phyloP scores from a whole-genome alignment of 2,797 vertebrate species.

The Gastrophryne carolinensis region DNA sequence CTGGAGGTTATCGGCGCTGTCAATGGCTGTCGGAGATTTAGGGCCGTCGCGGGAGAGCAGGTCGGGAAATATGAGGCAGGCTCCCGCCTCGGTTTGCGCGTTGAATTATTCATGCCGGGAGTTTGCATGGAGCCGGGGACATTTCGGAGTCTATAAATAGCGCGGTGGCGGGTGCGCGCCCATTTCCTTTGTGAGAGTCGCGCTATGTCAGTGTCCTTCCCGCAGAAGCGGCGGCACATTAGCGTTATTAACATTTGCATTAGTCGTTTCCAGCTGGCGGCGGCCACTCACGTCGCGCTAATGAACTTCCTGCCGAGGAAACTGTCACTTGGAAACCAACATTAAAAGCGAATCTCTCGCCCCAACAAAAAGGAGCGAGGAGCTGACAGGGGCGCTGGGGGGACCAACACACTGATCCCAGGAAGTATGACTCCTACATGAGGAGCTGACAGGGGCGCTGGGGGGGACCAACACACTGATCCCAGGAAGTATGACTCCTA shows the following conservation, averaged over 20 bases:
- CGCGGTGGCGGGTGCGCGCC: neutral
- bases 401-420: no score
- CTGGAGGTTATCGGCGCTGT: neutral
- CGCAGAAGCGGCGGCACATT: slow-evolving; percentile 56
- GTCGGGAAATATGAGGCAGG: neutral
- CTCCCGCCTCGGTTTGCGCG: neutral
- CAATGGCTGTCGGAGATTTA: neutral
- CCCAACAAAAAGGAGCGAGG: slow-evolving; percentile 23
- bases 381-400: no score
- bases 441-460: neutral
- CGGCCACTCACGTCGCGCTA: slow-evolving; percentile 56
- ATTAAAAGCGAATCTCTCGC: slow-evolving; percentile 54
- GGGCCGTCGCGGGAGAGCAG: neutral
- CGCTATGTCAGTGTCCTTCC: slow-evolving; percentile 59
- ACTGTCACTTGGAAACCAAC: slow-evolving; percentile 44
- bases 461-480: no score
- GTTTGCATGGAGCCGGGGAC: slow-evolving; percentile 26
- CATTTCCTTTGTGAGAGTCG: slow-evolving; percentile 39
- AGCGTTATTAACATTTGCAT: slow-evolving; percentile 63
- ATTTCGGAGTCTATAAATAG: slow-evolving; percentile 59
- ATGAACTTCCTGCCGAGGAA: slow-evolving; percentile 65
- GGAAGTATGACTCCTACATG: slow-evolving; percentile 12
- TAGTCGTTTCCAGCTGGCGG: slow-evolving; percentile 57
- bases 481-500: no score
- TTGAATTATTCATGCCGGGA: slow-evolving; percentile 57